phyloP scores from a whole-genome alignment of 1,140 invertebrate species.

The Zaprionus nigranus region DNA sequence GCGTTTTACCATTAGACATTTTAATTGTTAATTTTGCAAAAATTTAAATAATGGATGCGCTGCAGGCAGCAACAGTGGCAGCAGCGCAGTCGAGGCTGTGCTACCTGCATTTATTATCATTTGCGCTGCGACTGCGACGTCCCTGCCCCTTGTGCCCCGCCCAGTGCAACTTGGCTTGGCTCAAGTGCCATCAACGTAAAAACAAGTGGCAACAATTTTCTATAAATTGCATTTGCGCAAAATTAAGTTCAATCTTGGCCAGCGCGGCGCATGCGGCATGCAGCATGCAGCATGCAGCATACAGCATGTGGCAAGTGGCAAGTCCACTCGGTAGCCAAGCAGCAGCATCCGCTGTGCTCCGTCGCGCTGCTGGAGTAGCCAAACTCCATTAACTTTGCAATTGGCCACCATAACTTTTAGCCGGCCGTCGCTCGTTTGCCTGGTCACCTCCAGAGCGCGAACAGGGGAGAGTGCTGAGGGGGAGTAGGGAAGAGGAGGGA shows the following conservation, averaged over 20 bases:
- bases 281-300: conserved; percentile 23
- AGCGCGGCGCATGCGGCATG: conserved; percentile 29
- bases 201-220: conserved; percentile 83
- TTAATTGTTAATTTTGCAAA: conserved; percentile 80
- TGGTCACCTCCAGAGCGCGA: conserved; percentile 16
- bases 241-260: conserved; percentile 82
- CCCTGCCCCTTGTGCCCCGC: conserved; percentile 1
- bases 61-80: conserved; percentile 54
- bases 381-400: conserved; percentile 83
- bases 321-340: conserved; percentile 35
- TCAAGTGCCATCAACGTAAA: conserved; percentile 79
- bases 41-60: conserved; percentile 78
- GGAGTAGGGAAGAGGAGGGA: background rate
- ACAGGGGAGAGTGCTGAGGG: background rate
- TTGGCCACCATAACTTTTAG: conserved; percentile 80
- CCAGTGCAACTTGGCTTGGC: background rate
- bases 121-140: conserved; percentile 11
- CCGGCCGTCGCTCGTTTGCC: conserved; percentile 48
- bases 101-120: conserved; percentile 79
- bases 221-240: conserved; percentile 82
- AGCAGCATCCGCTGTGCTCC: conserved; percentile 47
- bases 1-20: conserved; percentile 76
- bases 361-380: conserved; percentile 77
- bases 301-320: conserved; percentile 43
- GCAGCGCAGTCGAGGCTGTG: conserved; percentile 36